Evolutionary conservation across 2,113 vertebrate genomes (phyloP).

Genomic region (Camelus dromedarius): DNA sequence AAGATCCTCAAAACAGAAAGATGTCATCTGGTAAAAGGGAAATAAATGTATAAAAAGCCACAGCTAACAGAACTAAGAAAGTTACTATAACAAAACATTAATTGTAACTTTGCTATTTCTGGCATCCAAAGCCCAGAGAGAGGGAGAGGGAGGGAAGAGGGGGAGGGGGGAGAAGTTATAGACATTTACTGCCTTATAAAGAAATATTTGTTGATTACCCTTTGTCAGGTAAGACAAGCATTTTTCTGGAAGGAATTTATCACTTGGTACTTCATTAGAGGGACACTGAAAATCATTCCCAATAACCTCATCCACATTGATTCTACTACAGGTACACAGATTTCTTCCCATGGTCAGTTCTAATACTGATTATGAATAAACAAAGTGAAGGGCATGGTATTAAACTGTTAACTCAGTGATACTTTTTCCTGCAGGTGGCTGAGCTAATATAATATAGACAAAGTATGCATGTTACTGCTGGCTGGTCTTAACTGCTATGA

Average conservation of each 20-base stretch:
- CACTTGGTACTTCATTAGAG: background rate
- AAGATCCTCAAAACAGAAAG: conserved; percentile 22
- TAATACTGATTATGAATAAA: background rate
- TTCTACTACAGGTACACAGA: background rate
- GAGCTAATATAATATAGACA: background rate
- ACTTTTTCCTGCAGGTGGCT: background rate
- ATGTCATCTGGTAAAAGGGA: background rate
- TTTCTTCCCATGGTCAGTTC: background rate
- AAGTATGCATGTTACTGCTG: background rate
- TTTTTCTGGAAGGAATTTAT: conserved; percentile 20
- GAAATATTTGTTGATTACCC: background rate
- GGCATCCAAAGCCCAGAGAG: background rate
- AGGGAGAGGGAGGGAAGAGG: background rate
- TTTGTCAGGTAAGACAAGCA: background rate
- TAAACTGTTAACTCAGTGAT: background rate
- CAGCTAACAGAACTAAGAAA: background rate
- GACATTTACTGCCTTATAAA: background rate
- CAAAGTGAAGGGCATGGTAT: background rate
- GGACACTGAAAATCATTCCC: conserved; percentile 14
- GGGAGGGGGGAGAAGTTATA: background rate
- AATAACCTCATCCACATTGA: background rate
- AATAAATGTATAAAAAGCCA: background rate
- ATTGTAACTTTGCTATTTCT: background rate
- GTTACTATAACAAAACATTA: background rate
- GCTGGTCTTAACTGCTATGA: background rate